Percentiles rank a stretch among this genome's conserved stretches.
These are phyloP conservation scores for Mycteria americana DNA, from an alignment of 2,797 vertebrate species.

Conservation along the genomic window DNA sequence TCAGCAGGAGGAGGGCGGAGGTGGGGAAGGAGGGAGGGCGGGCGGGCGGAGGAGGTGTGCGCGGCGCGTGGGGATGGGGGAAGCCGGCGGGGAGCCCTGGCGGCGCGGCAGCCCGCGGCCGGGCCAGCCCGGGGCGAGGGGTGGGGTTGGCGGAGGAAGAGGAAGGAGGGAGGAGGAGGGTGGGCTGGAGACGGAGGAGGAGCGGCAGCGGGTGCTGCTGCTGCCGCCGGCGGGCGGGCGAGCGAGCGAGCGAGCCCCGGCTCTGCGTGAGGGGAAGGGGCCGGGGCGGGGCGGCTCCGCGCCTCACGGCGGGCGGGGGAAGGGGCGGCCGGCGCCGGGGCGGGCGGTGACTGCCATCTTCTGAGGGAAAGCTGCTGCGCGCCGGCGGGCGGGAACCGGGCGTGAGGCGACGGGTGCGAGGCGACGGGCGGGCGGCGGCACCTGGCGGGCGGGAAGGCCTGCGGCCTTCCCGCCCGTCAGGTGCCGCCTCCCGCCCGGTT, in stretches of 20 bases:
- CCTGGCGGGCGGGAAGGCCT: neutral
- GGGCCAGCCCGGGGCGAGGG: neutral
- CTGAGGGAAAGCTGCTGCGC: neutral
- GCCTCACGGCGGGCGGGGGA: neutral
- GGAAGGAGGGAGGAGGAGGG: neutral
- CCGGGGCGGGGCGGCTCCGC: neutral
- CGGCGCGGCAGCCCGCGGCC: neutral
- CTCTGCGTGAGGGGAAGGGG: neutral
- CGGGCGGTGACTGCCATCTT: neutral
- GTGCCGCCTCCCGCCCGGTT: neutral
- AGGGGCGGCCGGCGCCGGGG: neutral
- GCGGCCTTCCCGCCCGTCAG: neutral
- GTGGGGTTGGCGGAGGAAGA: slow-evolving; percentile 12
- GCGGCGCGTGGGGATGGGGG: neutral
- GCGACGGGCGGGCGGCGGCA: neutral
- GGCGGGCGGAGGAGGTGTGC: slow-evolving; percentile 32
- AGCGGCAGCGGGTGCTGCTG: neutral
- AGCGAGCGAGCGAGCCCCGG: neutral
- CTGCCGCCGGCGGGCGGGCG: neutral
- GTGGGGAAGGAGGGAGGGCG: slow-evolving; percentile 49
- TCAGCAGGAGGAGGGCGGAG: slow-evolving; percentile 73
- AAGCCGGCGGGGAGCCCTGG: slow-evolving; percentile 5
- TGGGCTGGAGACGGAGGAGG: neutral
- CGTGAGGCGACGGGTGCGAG: neutral
- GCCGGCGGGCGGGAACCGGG: neutral